These are phyloP conservation scores for Odontocolon sp. DNA, from an alignment of 2,888 invertebrate genomes.

Conservation along the genomic window DNA sequence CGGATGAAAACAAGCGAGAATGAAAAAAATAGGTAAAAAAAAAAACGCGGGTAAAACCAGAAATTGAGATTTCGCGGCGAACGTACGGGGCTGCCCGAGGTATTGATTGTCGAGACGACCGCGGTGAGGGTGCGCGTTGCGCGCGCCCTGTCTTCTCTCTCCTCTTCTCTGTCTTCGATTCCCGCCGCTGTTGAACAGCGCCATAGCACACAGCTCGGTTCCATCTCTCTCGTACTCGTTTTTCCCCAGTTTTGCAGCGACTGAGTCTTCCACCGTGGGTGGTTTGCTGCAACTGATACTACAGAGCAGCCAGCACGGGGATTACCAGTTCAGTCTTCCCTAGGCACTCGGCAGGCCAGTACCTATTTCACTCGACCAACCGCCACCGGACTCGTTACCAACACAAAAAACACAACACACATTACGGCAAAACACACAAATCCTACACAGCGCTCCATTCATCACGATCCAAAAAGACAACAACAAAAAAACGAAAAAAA, in stretches of 20 bases:
- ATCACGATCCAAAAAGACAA: too few species aligned
- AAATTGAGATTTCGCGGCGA: constrained; percentile 76
- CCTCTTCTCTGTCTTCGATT: constrained; percentile 47
- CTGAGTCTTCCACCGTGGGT: constrained; percentile 62
- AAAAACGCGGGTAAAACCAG: constrained; percentile 51
- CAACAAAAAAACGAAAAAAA: constrained; percentile 19
- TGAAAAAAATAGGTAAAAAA: constrained; percentile 19
- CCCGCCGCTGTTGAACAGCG: constrained; percentile 44
- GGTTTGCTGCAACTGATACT: constrained; percentile 51
- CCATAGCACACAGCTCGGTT: constrained; percentile 37
- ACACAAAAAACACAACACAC: constrained; percentile 29
- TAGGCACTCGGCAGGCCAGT: constrained; percentile 77
- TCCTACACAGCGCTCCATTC: constrained; percentile 20
- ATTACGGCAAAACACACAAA: constrained; percentile 35
- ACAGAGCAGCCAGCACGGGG: constrained; percentile 62
- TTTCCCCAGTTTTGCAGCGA: too few species aligned
- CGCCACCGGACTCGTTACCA: constrained; percentile 44
- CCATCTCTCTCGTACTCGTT: constrained; percentile 48
- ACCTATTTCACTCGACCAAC: constrained; percentile 56
- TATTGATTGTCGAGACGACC: constrained; percentile 77
- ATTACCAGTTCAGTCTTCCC: constrained; percentile 78
- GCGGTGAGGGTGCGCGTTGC: constrained; percentile 72
- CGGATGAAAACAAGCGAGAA: background rate
- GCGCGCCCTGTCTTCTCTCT: constrained; percentile 66
- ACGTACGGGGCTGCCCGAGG: constrained; percentile 73